Evolutionary conservation across 2,888 invertebrate genomes (phyloP).

Genomic region (Chalcis sispes): DNA sequence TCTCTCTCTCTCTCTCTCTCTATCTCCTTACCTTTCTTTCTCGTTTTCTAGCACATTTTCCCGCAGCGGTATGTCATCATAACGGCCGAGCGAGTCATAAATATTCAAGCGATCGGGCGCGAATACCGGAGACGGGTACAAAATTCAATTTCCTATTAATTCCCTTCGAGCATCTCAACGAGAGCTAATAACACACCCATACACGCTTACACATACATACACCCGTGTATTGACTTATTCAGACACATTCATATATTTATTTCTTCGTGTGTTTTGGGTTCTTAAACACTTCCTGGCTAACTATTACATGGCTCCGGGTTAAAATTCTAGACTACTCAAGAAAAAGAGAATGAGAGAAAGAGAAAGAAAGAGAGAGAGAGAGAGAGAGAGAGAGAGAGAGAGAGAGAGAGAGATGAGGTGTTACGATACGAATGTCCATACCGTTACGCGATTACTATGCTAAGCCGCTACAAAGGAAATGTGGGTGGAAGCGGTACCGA

Average conservation of each 20-base stretch:
- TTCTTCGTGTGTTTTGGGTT: conserved; percentile 1
- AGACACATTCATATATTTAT: conserved; percentile 21
- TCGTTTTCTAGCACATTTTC: conserved; percentile 4
- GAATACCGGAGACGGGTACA: not conserved
- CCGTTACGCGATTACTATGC: conserved; percentile 55
- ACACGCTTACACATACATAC: not conserved
- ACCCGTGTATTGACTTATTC: not conserved
- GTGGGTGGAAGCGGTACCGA: conserved; percentile 31
- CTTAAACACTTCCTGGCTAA: conserved; percentile 11
- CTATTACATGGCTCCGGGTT: conserved; percentile 18
- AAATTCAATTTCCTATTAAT: conserved; percentile 48
- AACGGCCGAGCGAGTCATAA: conserved; percentile 7
- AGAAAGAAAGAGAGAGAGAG: conserved; percentile 11
- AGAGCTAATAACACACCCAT: not conserved
- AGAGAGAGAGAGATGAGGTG: conserved; percentile 45
- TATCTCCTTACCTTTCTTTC: too few relatives aligned
- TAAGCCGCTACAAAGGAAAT: conserved; percentile 44
- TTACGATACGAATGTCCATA: conserved; percentile 44
- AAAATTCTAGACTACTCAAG: conserved; percentile 2
- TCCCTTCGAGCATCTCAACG: not conserved
- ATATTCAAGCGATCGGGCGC: conserved; percentile 32
- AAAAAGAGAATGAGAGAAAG: not conserved
- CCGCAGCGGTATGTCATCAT: not conserved
- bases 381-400: not conserved
- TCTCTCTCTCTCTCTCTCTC: too few relatives aligned